phyloP scores from a whole-genome alignment of 2,888 invertebrate species.

The Cynaeus angustus region DNA sequence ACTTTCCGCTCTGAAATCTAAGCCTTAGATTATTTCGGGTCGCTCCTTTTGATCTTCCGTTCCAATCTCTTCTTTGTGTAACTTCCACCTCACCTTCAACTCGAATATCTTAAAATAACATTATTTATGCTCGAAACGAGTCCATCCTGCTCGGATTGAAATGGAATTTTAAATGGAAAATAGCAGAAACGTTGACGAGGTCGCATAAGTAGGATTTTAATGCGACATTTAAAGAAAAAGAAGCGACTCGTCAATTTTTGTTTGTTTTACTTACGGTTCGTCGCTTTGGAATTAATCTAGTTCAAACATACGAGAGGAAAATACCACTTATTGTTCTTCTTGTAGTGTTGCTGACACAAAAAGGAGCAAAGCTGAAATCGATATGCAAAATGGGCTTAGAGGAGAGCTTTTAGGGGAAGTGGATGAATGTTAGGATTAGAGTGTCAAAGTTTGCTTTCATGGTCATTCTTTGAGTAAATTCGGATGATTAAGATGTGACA shows the following conservation, averaged over 20 bases:
- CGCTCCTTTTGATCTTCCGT: constrained; percentile 8
- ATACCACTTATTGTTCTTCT: not conserved
- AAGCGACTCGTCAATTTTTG: not conserved
- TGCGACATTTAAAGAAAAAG: not conserved
- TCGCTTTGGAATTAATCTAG: not conserved
- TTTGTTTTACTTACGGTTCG: not conserved
- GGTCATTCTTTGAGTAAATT: too few species aligned
- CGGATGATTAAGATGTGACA: too few species aligned
- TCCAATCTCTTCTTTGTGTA: constrained; percentile 8
- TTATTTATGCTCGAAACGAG: constrained; percentile 9
- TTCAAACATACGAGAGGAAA: constrained; percentile 1
- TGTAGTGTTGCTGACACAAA: constrained; percentile 4
- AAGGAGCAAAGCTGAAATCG: constrained; percentile 8
- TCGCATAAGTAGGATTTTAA: not conserved
- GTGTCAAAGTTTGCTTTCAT: too few species aligned
- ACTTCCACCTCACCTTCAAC: constrained; percentile 8
- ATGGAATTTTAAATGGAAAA: constrained; percentile 6
- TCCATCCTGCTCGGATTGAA: constrained; percentile 4
- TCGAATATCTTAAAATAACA: constrained; percentile 14
- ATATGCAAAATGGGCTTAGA: constrained; percentile 1
- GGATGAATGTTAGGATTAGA: not conserved
- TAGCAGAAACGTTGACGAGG: too few species aligned
- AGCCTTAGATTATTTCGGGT: constrained; percentile 1
- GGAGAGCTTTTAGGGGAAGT: not conserved
- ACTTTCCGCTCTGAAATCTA: not conserved